Evolutionary conservation across 2,888 invertebrate genomes (phyloP).

Genomic region (Sisyra nigra): DNA sequence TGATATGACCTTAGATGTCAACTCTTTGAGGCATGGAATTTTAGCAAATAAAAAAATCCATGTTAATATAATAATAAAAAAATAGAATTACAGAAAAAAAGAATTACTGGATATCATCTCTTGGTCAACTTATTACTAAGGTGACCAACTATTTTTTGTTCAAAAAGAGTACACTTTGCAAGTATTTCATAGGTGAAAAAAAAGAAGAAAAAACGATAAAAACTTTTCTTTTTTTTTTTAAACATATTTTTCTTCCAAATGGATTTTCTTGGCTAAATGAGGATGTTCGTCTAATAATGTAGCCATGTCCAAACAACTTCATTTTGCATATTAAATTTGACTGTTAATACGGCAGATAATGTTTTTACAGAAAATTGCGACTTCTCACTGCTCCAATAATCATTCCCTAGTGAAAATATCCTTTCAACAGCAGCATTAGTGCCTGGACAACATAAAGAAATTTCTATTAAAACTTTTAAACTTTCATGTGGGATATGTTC

Average conservation of each 20-base stretch:
- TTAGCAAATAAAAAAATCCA: no score
- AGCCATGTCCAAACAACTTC: constrained; percentile 13
- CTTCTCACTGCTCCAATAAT: constrained; percentile 11
- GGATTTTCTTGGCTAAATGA: constrained; percentile 14
- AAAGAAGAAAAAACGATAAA: constrained; percentile 9
- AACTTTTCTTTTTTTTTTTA: constrained; percentile 12
- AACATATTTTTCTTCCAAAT: constrained; percentile 13
- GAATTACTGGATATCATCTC: no score
- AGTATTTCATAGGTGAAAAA: constrained; percentile 10
- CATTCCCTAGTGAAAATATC: constrained; percentile 10
- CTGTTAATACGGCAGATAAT: constrained; percentile 12
- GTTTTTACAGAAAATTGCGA: constrained; percentile 12
- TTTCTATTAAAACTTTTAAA: constrained; percentile 15
- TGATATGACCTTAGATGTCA: no score
- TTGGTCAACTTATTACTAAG: no score
- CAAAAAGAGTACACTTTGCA: constrained; percentile 11
- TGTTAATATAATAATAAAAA: no score
- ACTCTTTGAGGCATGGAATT: no score
- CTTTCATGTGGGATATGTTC: constrained; percentile 15
- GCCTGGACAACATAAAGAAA: constrained; percentile 14
- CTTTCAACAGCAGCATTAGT: constrained; percentile 12
- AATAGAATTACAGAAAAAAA: no score
- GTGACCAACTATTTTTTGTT: no score
- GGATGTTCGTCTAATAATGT: constrained; percentile 13
- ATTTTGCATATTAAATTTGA: constrained; percentile 12